Evolutionary conservation across 2,797 vertebrate species (phyloP).

Genomic region (Catamblyrhynchus diadema): DNA sequence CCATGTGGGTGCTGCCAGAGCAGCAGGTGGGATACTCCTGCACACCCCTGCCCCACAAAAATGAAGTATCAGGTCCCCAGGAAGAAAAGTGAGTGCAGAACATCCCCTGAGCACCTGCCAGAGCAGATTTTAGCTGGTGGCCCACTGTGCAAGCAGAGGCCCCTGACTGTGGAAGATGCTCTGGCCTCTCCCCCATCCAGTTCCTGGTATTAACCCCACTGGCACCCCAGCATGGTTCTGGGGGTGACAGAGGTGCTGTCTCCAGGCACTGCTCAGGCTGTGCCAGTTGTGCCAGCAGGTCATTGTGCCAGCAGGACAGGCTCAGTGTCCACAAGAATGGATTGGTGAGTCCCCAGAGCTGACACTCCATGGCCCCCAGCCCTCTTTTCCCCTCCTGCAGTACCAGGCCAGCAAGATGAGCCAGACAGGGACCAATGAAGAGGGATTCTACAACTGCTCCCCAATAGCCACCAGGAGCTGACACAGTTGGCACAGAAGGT

Average conservation of each 20-base stretch:
- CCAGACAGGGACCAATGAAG: slow-evolving; percentile 69
- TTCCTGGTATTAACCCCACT: background rate
- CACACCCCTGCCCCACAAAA: background rate
- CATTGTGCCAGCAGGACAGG: background rate
- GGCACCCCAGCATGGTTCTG: background rate
- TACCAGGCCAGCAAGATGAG: slow-evolving; percentile 76
- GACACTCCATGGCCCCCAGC: background rate
- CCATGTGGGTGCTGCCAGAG: background rate
- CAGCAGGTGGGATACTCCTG: background rate
- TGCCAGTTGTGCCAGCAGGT: background rate
- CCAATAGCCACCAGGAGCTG: slow-evolving; percentile 66
- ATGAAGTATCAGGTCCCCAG: background rate
- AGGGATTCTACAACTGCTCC: slow-evolving; percentile 75
- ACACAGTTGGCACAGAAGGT: slow-evolving; percentile 71
- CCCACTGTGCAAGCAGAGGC: background rate
- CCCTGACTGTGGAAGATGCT: background rate
- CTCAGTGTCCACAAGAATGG: background rate
- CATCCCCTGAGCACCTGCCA: too few species aligned
- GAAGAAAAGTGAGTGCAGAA: background rate
- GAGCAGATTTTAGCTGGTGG: background rate
- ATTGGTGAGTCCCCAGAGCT: background rate
- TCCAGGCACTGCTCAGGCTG: background rate
- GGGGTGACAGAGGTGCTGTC: background rate
- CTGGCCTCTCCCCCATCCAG: background rate
- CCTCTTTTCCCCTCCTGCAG: slow-evolving; percentile 17